These are phyloP conservation scores for Circaetus cinerascens DNA, from an alignment of 2,113 vertebrate genomes.

Conservation along the genomic window DNA sequence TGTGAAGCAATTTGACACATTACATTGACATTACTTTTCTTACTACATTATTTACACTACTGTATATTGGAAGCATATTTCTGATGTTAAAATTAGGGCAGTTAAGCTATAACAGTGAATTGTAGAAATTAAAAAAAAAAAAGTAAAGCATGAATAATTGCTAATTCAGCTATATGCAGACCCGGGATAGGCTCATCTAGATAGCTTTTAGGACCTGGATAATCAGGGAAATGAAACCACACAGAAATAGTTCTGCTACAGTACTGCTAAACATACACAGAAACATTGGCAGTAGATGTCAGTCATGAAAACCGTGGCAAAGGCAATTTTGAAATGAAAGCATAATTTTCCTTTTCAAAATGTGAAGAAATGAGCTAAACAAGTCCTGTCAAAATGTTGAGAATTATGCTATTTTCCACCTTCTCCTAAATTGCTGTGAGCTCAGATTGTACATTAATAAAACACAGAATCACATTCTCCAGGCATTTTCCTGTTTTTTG, in stretches of 20 bases:
- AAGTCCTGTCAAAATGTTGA: slow-evolving; percentile 15
- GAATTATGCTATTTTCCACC: background rate
- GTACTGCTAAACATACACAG: background rate
- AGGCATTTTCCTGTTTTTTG: background rate
- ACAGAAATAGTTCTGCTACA: background rate
- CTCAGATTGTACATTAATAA: background rate
- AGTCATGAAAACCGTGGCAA: background rate
- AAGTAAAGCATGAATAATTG: background rate
- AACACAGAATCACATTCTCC: background rate
- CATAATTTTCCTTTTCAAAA: slow-evolving; percentile 16
- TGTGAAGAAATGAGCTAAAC: slow-evolving; percentile 1
- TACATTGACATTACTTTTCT: background rate
- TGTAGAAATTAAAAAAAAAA: background rate
- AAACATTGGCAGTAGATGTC: background rate
- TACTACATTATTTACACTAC: background rate
- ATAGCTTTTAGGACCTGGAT: background rate
- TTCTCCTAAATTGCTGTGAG: background rate
- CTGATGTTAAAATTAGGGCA: background rate
- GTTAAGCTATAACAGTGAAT: background rate
- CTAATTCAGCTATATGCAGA: background rate
- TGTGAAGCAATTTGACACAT: background rate
- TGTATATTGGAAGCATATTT: background rate
- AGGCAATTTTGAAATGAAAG: background rate
- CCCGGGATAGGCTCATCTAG: background rate
- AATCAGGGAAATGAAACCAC: background rate